Evolutionary conservation across 2,797 vertebrate genomes (phyloP).

Genomic region (Luscinia megarhynchos): DNA sequence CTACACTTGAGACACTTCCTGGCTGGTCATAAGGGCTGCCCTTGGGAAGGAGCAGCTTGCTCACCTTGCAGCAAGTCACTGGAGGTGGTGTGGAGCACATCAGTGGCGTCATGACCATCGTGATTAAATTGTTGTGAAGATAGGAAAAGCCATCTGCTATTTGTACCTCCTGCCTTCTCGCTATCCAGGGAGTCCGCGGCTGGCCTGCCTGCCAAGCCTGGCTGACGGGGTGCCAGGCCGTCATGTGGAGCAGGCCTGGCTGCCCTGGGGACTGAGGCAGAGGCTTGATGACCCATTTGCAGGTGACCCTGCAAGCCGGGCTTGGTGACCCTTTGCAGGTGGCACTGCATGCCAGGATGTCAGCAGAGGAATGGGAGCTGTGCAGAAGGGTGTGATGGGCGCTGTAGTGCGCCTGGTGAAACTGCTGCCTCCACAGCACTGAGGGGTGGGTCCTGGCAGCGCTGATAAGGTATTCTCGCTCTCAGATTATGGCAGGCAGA

Average conservation of each 20-base stretch:
- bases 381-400: fast-evolving
- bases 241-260: background rate
- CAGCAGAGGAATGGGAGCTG: background rate
- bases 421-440: background rate
- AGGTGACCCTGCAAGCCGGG: background rate
- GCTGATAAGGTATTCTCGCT: background rate
- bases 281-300: background rate
- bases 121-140: constrained; percentile 1
- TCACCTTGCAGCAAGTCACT: background rate
- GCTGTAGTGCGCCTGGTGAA: background rate
- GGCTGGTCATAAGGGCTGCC: background rate
- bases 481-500: background rate
- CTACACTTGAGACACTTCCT: background rate
- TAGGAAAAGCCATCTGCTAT: constrained; percentile 47
- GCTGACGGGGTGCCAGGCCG: background rate
- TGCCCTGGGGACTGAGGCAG: background rate
- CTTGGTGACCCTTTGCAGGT: background rate
- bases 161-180: constrained; percentile 1
- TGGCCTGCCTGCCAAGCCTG: background rate
- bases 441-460: background rate
- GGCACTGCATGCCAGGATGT: background rate
- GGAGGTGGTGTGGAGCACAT: background rate
- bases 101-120: fast-evolving
- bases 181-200: background rate
- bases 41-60: background rate